These are phyloP conservation scores for Bovichtus diacanthus DNA, from an alignment of 2,797 vertebrate genomes.

Conservation along the genomic window DNA sequence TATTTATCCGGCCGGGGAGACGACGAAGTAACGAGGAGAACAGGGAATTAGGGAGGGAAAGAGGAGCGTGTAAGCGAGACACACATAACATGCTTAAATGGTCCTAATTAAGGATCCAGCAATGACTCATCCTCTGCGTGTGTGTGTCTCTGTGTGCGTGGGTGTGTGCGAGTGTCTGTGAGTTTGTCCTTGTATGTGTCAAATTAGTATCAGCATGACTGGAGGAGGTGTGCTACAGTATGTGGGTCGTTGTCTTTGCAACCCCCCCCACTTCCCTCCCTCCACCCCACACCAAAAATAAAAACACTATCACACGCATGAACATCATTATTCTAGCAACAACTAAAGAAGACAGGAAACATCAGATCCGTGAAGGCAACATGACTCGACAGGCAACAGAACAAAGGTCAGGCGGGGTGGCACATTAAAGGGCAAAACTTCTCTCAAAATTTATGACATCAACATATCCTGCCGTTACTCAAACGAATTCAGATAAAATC, in stretches of 20 bases:
- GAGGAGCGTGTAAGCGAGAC: constrained; percentile 45
- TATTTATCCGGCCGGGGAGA: constrained; percentile 53
- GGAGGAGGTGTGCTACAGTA: constrained; percentile 50
- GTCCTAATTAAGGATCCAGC: constrained; percentile 67
- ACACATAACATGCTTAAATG: constrained; percentile 72
- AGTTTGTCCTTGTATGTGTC: constrained; percentile 59
- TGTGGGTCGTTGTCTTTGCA: constrained; percentile 56
- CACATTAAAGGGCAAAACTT: constrained; percentile 25
- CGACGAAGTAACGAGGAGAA: constrained; percentile 41
- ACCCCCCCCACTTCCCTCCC: neutral
- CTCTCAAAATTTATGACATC: constrained; percentile 18
- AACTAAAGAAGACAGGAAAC: constrained; percentile 19
- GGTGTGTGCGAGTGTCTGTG: constrained; percentile 29
- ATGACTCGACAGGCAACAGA: constrained; percentile 37
- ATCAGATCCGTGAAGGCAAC: constrained; percentile 18
- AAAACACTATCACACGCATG: constrained; percentile 1
- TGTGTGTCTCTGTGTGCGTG: constrained; percentile 6
- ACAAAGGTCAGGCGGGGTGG: constrained; percentile 28
- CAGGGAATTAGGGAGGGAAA: constrained; percentile 46
- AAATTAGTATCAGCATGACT: constrained; percentile 62
- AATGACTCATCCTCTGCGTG: constrained; percentile 60
- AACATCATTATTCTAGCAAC: constrained; percentile 2
- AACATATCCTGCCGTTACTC: neutral
- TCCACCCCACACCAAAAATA: neutral
- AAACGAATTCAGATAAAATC: neutral